phyloP scores from a whole-genome alignment of 2,113 vertebrate species.

The Aegypius monachus region DNA sequence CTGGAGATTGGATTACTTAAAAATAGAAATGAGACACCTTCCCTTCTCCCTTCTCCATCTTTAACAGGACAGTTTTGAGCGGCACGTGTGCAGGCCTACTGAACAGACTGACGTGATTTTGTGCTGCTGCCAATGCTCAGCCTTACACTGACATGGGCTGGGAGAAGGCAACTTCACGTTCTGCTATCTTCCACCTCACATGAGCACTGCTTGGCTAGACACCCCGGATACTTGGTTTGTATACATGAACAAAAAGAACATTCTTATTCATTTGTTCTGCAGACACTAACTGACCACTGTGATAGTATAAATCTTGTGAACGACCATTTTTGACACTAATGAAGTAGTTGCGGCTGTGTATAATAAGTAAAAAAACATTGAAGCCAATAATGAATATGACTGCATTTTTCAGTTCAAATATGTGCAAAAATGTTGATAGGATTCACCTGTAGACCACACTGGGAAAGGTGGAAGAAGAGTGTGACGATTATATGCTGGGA shows the following conservation, averaged over 20 bases:
- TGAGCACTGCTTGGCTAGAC: neutral
- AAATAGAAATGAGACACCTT: neutral
- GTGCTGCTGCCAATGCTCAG: rapidly evolving
- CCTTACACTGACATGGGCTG: neutral
- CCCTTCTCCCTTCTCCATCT: neutral
- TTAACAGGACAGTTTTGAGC: neutral
- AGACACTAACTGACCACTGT: neutral
- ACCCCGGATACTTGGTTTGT: rapidly evolving
- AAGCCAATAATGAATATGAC: neutral
- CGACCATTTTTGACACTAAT: neutral
- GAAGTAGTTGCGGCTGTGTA: neutral
- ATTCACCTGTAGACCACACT: neutral
- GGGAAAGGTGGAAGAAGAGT: neutral
- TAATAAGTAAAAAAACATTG: neutral
- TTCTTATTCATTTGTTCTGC: neutral
- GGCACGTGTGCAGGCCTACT: rapidly evolving
- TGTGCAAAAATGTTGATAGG: neutral
- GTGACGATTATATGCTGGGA: neutral
- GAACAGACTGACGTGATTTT: neutral
- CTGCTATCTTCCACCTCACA: rapidly evolving
- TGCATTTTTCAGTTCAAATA: neutral
- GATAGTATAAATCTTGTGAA: neutral
- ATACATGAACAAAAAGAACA: neutral
- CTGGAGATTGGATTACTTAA: neutral
- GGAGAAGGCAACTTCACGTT: neutral